Conservation (phyloP, 1,140 invertebrate genomes). For the Heliconius himera region DNA sequence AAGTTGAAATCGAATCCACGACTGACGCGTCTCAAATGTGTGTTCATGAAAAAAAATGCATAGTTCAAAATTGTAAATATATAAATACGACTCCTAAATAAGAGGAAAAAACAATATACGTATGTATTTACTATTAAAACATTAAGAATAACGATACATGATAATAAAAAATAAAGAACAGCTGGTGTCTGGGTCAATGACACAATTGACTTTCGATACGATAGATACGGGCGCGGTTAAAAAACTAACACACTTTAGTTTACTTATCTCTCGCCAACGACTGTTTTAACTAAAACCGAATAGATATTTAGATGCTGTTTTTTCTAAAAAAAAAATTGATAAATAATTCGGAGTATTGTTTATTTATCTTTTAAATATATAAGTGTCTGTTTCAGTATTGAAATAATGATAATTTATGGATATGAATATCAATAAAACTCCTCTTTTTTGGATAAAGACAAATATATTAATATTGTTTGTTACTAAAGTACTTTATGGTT, state of each 20-base stretch:
- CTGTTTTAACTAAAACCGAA: constrained; percentile 8
- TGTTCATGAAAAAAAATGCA: no score
- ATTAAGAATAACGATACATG: neutral
- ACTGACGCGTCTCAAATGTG: no score
- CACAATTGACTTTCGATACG: constrained; percentile 36
- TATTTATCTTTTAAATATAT: no score
- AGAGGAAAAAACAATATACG: neutral
- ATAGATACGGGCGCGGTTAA: constrained; percentile 33
- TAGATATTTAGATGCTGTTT: neutral
- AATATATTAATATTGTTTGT: neutral
- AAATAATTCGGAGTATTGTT: no score
- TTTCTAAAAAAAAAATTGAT: neutral
- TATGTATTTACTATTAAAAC: neutral
- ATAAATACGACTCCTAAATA: neutral
- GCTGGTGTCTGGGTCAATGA: constrained; percentile 38
- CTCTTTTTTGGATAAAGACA: no score
- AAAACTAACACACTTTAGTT: constrained; percentile 41
- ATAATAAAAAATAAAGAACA: constrained; percentile 26
- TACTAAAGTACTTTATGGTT: neutral
- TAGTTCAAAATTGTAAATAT: neutral
- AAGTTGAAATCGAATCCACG: no score
- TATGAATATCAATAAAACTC: no score
- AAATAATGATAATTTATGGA: no score
- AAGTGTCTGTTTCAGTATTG: no score
- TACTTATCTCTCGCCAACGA: constrained; percentile 23